Conservation (phyloP, 2,797 vertebrate species). For the Eulemur coronatus region DNA sequence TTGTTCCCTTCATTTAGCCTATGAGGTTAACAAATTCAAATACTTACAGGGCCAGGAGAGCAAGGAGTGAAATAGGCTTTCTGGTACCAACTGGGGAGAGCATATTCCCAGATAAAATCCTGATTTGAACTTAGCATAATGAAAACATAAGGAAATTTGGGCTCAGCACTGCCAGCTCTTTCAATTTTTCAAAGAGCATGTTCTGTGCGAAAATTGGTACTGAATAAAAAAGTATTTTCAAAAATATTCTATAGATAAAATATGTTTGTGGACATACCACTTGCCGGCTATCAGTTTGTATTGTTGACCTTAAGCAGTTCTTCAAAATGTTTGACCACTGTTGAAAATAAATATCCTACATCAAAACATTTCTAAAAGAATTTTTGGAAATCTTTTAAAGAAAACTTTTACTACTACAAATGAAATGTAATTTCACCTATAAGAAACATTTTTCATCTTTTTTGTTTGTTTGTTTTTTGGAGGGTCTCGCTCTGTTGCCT, state of each 20-base stretch:
- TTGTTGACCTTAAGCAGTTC: background rate
- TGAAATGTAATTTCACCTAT: background rate
- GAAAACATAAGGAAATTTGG: background rate
- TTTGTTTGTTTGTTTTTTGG: too few species aligned
- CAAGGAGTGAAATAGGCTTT: background rate
- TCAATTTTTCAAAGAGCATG: background rate
- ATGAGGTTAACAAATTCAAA: background rate
- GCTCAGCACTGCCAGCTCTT: background rate
- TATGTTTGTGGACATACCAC: background rate
- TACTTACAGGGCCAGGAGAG: background rate
- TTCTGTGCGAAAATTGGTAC: background rate
- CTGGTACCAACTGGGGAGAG: background rate
- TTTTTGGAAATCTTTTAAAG: background rate
- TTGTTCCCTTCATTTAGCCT: background rate
- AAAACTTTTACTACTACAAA: background rate
- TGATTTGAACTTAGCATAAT: background rate
- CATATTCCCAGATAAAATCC: background rate
- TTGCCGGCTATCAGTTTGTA: background rate
- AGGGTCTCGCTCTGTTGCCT: background rate
- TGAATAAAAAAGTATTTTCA: background rate
- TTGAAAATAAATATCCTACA: background rate
- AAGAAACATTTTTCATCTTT: background rate
- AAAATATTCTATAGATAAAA: background rate
- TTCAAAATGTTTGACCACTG: background rate
- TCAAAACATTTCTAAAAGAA: constrained; percentile 13